Evolutionary conservation across 2,113 vertebrate species (phyloP).

Genomic region (Physeter macrocephalus): DNA sequence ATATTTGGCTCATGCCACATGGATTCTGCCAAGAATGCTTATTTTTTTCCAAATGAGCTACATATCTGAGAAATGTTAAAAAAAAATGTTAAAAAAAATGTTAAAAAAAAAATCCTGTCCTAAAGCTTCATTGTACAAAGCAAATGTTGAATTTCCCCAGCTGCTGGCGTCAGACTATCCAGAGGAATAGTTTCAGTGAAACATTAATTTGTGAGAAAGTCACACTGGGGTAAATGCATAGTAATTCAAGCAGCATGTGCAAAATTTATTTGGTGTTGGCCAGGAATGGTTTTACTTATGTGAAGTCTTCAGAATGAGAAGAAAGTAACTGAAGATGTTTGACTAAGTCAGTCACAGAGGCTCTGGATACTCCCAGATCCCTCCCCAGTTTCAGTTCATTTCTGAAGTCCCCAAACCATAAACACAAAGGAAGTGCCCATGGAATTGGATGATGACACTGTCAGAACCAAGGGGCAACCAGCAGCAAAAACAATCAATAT

Average conservation of each 20-base stretch:
- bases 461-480: background rate
- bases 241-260: slow-evolving; percentile 64
- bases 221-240: slow-evolving; percentile 13
- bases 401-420: background rate
- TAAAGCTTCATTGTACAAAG: slow-evolving; percentile 31
- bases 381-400: slow-evolving; percentile 20
- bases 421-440: background rate
- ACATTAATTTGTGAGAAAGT: slow-evolving; percentile 63
- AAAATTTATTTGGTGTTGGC: slow-evolving; percentile 62
- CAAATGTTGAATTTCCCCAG: slow-evolving; percentile 49
- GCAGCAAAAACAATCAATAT: background rate
- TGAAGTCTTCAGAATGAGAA: slow-evolving; percentile 35
- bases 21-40: slow-evolving; percentile 4
- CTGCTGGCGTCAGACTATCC: slow-evolving; percentile 42
- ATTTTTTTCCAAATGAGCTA: background rate
- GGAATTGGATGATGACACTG: background rate
- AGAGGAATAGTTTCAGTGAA: slow-evolving; percentile 52
- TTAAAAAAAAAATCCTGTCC: background rate
- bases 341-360: background rate
- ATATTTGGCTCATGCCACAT: background rate
- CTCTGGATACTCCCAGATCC: background rate
- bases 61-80: background rate
- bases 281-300: slow-evolving; percentile 57
- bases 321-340: slow-evolving; percentile 46
- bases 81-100: no score